phyloP scores from a whole-genome alignment of 92 coral and sea anemone genomes.

The Galaxea fascicularis region DNA sequence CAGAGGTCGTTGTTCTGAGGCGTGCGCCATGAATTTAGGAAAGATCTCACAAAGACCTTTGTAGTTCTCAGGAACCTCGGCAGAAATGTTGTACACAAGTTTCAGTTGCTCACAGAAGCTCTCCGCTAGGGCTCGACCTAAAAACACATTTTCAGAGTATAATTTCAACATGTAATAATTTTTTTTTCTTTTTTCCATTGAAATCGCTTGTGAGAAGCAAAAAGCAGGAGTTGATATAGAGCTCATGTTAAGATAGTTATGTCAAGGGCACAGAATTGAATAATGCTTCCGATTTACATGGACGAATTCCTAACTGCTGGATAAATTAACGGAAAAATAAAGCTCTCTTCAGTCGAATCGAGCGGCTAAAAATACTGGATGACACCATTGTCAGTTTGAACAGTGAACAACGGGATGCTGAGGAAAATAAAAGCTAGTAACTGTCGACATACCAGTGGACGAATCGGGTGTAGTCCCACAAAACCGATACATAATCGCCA shows the following conservation, averaged over 20 bases:
- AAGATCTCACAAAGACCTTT: slow-evolving; percentile 59
- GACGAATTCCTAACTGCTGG: too few relatives aligned
- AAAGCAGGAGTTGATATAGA: too few relatives aligned
- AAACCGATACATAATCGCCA: slow-evolving; percentile 70
- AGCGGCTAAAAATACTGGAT: neutral
- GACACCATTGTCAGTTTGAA: neutral
- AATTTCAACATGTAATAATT: too few relatives aligned
- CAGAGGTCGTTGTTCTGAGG: slow-evolving; percentile 62
- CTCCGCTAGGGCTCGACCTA: slow-evolving; percentile 67
- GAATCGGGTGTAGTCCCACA: slow-evolving; percentile 70
- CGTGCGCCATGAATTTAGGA: slow-evolving; percentile 56
- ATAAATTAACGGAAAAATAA: too few relatives aligned
- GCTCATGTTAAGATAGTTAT: too few relatives aligned
- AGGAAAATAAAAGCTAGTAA: neutral
- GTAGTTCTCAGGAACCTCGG: slow-evolving; percentile 67
- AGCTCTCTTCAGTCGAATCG: too few relatives aligned
- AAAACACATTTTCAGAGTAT: neutral
- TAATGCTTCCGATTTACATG: too few relatives aligned
- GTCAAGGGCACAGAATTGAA: too few relatives aligned
- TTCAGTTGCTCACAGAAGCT: slow-evolving; percentile 69
- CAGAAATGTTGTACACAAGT: slow-evolving; percentile 46
- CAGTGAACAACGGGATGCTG: neutral
- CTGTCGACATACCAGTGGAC: slow-evolving; percentile 46
- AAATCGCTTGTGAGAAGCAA: too few relatives aligned
- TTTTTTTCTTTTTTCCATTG: too few relatives aligned